Percentiles rank a stretch among this genome's conserved stretches.
Evolutionary conservation across 2,113 vertebrate species (phyloP).

Genomic region (Sylvicapra grimmia): DNA sequence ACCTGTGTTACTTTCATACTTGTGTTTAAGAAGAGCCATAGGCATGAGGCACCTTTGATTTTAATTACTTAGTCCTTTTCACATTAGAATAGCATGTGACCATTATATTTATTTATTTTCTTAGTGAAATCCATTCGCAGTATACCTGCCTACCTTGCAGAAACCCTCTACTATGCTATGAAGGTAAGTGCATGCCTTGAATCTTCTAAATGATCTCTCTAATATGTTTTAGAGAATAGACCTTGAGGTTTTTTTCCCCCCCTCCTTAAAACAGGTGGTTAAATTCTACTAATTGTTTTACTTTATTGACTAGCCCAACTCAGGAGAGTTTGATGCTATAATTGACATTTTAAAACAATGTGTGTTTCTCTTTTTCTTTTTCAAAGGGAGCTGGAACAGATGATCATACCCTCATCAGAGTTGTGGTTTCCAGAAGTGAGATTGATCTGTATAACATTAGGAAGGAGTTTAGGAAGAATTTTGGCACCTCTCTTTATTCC

Average conservation of each 20-base stretch:
- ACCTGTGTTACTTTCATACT: not conserved
- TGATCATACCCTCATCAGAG: conserved; percentile 90
- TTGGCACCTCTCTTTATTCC: conserved; percentile 85
- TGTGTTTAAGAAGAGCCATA: not conserved
- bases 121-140: conserved; percentile 90
- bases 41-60: not conserved
- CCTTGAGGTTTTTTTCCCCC: no score
- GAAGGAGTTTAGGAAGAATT: conserved; percentile 84
- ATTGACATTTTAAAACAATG: not conserved
- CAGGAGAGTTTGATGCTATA: not conserved
- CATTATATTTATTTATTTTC: conserved; percentile 23
- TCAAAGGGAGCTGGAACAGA: conserved; percentile 92
- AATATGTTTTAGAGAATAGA: not conserved
- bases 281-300: not conserved
- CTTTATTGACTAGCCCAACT: not conserved
- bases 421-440: conserved; percentile 95
- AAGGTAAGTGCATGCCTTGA: conserved; percentile 79
- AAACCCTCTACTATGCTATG: conserved; percentile 88
- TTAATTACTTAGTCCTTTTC: not conserved
- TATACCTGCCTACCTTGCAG: conserved; percentile 91
- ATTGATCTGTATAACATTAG: conserved; percentile 91
- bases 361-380: not conserved
- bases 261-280: not conserved
- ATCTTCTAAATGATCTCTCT: not conserved
- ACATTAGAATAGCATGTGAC: not conserved